Base-by-base conservation (phyloP, 2,113 vertebrate genomes). In the Thamnophis sirtalis region DNA sequence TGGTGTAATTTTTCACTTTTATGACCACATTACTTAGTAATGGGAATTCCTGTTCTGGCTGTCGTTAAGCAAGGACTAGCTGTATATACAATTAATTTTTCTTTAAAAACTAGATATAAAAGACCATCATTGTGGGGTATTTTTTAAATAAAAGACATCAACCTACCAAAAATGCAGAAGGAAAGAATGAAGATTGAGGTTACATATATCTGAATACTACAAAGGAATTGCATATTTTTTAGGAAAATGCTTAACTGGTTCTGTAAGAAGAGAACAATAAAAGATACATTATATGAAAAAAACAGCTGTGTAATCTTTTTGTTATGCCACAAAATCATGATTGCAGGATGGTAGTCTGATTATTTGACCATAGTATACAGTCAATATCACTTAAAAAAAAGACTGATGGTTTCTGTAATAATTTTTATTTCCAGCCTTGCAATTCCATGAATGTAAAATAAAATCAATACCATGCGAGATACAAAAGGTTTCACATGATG, bases 91-190 rank as follows among this genome's bases (percentile, higher is more conserved):
- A 43, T 80, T 80, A 3, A 8, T 11, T 85, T 73, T 89, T 60
- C 91, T 80, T 89, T 92, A 89, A 89, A 86, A 92, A 89, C 73
- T 85, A 63, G 73, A 51, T 85, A 92, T 92, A 92, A 92, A 89
- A 85, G 48, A 85, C 21, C 51, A 80, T 10, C 49, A 43, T 49
- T 51, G 50, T 80, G 89, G 54, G 55, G 54, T 88, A 92, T 80
- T 8, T 89, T 89, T 60, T 60, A 28, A 55, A 89, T 92, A 84
- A 92, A 92, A 92, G 73, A 63, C 48, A 60, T 88, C n/a, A 85
- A 15, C 73, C 54, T 92, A 88, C 60, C 87, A 92, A 73, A 92
- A 92, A 92, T 89, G 73, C 91, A 89, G 54, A 89, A 92, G 91
- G 91, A 86, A 92, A 56, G 73, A 60, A 60, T 93, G 85, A 85